Evolutionary conservation across 2,113 vertebrate species (phyloP).

Genomic region (Caloenas nicobarica): DNA sequence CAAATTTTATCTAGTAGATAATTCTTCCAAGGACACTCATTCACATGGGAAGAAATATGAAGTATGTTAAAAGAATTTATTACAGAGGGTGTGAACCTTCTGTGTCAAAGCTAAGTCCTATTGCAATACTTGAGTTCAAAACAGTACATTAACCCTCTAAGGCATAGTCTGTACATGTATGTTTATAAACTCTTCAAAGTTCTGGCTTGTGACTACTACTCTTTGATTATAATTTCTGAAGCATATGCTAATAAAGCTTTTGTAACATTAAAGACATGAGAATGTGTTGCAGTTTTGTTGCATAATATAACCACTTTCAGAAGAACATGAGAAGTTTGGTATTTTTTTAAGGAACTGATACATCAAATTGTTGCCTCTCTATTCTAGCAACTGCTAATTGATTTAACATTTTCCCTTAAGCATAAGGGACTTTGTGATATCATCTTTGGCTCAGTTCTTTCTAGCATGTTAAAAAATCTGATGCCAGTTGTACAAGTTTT

Average conservation of each 20-base stretch:
- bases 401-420: constrained; percentile 64
- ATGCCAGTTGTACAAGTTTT: constrained; percentile 39
- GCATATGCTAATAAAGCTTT: not conserved
- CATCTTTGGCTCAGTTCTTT: constrained; percentile 54
- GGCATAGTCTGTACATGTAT: not conserved
- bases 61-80: constrained; percentile 59
- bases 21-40: constrained; percentile 43
- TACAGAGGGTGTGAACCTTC: constrained; percentile 36
- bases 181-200: constrained; percentile 10
- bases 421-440: constrained; percentile 61
- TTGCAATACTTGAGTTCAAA: constrained; percentile 44
- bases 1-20: constrained; percentile 57
- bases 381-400: constrained; percentile 58
- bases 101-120: constrained; percentile 33
- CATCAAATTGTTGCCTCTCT: constrained; percentile 20
- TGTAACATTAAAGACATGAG: constrained; percentile 6
- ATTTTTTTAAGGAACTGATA: constrained; percentile 27
- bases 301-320: constrained; percentile 13
- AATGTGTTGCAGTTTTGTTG: not conserved
- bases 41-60: constrained; percentile 45
- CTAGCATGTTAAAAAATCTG: constrained; percentile 30
- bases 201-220: not conserved
- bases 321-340: not conserved
- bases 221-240: constrained; percentile 29
- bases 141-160: constrained; percentile 38